These are phyloP conservation scores for Sardina pilchardus DNA, from an alignment of 2,113 vertebrate genomes.

Conservation along the genomic window DNA sequence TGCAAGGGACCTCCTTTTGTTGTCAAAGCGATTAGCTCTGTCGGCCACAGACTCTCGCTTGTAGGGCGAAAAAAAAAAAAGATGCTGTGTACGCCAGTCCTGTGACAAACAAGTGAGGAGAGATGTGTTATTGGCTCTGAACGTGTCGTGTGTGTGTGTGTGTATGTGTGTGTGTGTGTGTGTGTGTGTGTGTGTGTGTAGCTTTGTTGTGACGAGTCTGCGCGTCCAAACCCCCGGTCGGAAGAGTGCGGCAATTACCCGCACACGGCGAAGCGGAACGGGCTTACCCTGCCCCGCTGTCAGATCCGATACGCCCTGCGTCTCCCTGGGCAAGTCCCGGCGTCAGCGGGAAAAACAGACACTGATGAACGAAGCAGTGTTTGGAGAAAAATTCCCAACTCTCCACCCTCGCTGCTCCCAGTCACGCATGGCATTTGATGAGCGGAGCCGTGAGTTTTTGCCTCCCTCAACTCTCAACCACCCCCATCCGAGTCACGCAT, in stretches of 20 bases:
- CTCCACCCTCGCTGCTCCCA: not conserved
- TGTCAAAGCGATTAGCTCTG: conserved; percentile 59
- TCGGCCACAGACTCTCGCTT: not conserved
- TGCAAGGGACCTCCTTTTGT: conserved; percentile 60
- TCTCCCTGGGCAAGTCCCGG: conserved; percentile 3
- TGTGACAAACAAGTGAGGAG: conserved; percentile 23
- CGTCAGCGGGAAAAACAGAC: not conserved
- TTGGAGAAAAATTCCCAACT: not conserved
- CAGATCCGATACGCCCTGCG: conserved; percentile 6
- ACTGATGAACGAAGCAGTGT: not conserved
- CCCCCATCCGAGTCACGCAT: not conserved
- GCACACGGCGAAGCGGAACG: conserved; percentile 41
- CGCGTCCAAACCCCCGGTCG: conserved; percentile 41
- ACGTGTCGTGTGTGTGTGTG: conserved; percentile 25
- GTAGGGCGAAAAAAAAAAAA: not conserved
- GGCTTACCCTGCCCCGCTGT: conserved; percentile 28
- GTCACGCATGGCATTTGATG: conserved; percentile 1
- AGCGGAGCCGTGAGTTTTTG: not conserved
- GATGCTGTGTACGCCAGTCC: not conserved
- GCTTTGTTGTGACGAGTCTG: conserved; percentile 52
- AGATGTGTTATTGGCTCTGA: conserved; percentile 46
- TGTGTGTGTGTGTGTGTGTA: not conserved
- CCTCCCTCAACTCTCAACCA: not conserved
- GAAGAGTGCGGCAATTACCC: conserved; percentile 43
- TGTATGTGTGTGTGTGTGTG: conserved; percentile 34